Evolutionary conservation across 2,888 invertebrate genomes (phyloP), one percentile per base, ranked within the genome.

Genomic region (Tetrapedia diversipes): DNA sequence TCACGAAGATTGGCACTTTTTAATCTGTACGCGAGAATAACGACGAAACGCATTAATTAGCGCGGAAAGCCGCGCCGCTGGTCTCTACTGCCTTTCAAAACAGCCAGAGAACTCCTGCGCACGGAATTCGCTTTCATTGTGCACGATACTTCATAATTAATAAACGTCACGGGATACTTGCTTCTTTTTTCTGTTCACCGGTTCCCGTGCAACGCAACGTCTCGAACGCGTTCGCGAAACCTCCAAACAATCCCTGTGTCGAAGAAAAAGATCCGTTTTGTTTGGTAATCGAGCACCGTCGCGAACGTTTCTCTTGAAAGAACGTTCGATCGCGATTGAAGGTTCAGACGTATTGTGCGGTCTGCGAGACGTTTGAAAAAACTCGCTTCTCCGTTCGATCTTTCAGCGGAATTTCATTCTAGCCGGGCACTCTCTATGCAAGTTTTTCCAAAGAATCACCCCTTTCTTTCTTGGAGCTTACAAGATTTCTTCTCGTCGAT

Each of bases 61-160:
- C 51, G 49, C 60, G 47, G 64, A 77, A 75, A 65, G 49, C 69
- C 57, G 41, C 41, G 41, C 60, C 54, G 22, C 57, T 16, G 56
- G 22, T 22, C 19, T 43, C 32, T 66, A 67, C 66, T 66, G 45
- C 56, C 32, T 24, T 7, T 61, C 51, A 53, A 72, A 77, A 70
- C 45, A 49, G 37, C 24, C 37, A 10, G 51, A 19, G 49, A 32
- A 56, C 29, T 64, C 61, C 27, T 47, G 16, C 39, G 10, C 53
- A 14, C 45, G 34, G 61, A 65, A 24, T 45, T 64, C n/a, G n/a
- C n/a, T 34, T 37, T 43, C 66, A 54, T 73, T 63, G 57, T 59
- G 41, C 47, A 29, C 47, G 37, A 24, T 83, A 83, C 75, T 83
- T 77, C 63, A 77, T 74, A 77, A 83, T 74, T 80, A 80, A 77